A percentile compares a stretch with the other conserved stretches of the same genome.
These are phyloP conservation scores for Zophobas morio DNA, from an alignment of 1,140 invertebrate species.

Conservation along the genomic window DNA sequence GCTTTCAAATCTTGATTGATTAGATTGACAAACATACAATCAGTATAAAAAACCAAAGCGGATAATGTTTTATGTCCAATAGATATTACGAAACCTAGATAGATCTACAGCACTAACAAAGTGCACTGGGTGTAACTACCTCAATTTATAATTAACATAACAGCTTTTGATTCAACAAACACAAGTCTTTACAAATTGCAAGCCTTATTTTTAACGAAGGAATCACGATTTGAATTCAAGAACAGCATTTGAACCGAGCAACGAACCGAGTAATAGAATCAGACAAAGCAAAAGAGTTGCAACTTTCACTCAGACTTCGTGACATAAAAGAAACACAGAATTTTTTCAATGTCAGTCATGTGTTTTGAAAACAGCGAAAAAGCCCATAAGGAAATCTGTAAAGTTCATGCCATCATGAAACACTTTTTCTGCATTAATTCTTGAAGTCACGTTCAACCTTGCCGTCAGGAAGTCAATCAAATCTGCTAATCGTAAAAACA, in stretches of 20 bases:
- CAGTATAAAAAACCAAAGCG: too few relatives aligned
- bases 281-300: conserved; percentile 7
- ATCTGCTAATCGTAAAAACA: neutral
- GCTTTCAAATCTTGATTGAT: too few relatives aligned
- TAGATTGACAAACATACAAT: too few relatives aligned
- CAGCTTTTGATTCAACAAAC: neutral
- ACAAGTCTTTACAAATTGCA: neutral
- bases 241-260: conserved; percentile 9
- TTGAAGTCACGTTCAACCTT: conserved; percentile 24
- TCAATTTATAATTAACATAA: conserved; percentile 7
- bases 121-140: conserved; percentile 14
- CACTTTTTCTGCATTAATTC: conserved; percentile 9
- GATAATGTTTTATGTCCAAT: too few relatives aligned
- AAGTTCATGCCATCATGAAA: conserved; percentile 2
- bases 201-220: conserved; percentile 9
- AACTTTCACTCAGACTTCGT: conserved; percentile 35
- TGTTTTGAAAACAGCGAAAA: neutral
- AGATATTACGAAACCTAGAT: neutral
- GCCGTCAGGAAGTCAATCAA: conserved; percentile 7
- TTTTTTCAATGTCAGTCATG: conserved; percentile 22
- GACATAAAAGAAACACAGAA: conserved; percentile 25
- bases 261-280: conserved; percentile 16
- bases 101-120: conserved; percentile 1
- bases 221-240: conserved; percentile 25
- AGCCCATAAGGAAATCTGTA: neutral